phyloP scores from a whole-genome alignment of 2,888 invertebrate genomes.

The Zhengitettix transpicula region DNA sequence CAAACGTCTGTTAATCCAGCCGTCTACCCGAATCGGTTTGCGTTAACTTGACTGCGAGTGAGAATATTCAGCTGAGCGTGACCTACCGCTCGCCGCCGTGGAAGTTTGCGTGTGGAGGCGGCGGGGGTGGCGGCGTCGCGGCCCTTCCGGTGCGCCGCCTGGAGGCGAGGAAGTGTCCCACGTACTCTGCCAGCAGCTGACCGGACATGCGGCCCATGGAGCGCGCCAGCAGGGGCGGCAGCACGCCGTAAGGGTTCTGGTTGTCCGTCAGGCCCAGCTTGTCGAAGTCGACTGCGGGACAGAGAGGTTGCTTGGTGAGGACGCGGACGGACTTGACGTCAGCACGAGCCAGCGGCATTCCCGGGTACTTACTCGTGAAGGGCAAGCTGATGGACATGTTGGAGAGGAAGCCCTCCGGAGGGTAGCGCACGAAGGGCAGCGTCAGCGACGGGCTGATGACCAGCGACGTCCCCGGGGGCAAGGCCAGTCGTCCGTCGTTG shows the following conservation, averaged over 20 bases:
- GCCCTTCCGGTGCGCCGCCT: conserved; percentile 35
- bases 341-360: too few relatives aligned
- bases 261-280: conserved; percentile 75
- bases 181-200: conserved; percentile 50
- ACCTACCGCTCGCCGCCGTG: conserved; percentile 61
- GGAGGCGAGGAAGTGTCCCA: conserved; percentile 49
- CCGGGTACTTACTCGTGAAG: conserved; percentile 56
- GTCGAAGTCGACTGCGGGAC: conserved; percentile 59
- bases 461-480: conserved; percentile 69
- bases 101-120: conserved; percentile 32
- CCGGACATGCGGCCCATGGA: conserved; percentile 56
- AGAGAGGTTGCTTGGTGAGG: background rate
- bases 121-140: conserved; percentile 21
- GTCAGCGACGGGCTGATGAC: conserved; percentile 65
- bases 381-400: conserved; percentile 72
- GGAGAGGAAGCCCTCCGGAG: conserved; percentile 69
- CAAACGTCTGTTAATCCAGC: too few relatives aligned
- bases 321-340: too few relatives aligned
- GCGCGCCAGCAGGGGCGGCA: conserved; percentile 58
- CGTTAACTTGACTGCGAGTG: too few relatives aligned
- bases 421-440: conserved; percentile 68
- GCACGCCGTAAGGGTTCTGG: conserved; percentile 67
- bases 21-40: too few relatives aligned
- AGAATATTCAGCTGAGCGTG: too few relatives aligned
- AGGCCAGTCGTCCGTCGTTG: conserved; percentile 63